Evolutionary conservation across 2,888 invertebrate genomes (phyloP).

Genomic region (Phortica magna): DNA sequence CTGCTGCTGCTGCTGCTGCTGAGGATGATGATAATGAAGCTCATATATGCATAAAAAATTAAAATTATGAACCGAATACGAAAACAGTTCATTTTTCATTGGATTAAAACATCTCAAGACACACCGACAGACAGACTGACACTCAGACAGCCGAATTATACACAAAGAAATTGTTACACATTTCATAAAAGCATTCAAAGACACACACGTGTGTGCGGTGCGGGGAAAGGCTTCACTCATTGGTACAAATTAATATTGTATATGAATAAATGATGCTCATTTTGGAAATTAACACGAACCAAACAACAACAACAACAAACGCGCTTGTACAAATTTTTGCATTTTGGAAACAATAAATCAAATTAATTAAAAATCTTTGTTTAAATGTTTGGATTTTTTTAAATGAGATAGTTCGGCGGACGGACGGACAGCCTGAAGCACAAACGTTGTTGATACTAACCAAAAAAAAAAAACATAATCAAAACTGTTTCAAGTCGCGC

Average conservation of each 20-base stretch:
- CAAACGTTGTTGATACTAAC: background rate
- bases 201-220: background rate
- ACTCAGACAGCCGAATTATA: background rate
- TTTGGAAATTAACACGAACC: background rate
- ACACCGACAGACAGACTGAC: background rate
- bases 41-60: background rate
- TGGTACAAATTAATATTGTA: background rate
- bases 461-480: too few species aligned
- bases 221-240: background rate
- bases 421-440: background rate
- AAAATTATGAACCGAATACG: conserved; percentile 16
- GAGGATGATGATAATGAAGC: too few species aligned
- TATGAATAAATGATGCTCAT: background rate
- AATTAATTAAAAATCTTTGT: conserved; percentile 31
- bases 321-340: conserved; percentile 10
- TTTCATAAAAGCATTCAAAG: background rate
- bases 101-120: conserved; percentile 21
- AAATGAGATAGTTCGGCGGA: background rate
- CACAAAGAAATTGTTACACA: too few species aligned
- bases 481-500: too few species aligned
- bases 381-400: background rate
- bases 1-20: too few species aligned
- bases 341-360: conserved; percentile 26
- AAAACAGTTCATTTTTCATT: conserved; percentile 29
- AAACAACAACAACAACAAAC: too few species aligned